phyloP scores from a whole-genome alignment of 2,888 invertebrate species.

The Agonopterix alstromeriana region DNA sequence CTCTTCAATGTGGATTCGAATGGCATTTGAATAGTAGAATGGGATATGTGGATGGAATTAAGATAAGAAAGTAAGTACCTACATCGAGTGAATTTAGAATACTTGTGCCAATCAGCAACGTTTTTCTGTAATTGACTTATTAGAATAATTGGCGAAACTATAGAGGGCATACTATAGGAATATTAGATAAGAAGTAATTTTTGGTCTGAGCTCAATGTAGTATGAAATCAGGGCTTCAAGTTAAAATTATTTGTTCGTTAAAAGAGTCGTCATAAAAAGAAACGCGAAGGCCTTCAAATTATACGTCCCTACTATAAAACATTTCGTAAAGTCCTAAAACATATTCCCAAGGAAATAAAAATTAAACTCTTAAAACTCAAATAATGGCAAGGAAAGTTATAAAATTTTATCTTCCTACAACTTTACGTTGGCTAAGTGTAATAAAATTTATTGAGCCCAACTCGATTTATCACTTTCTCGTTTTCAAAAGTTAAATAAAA shows the following conservation, averaged over 20 bases:
- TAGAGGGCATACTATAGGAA: no score
- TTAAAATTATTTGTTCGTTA: no score
- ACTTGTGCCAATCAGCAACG: no score
- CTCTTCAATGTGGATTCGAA: slow-evolving; percentile 13
- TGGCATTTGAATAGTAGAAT: neutral
- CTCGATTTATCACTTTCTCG: slow-evolving; percentile 12
- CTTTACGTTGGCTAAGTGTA: slow-evolving; percentile 11
- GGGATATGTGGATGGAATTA: no score
- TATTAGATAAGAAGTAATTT: no score
- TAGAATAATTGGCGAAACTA: no score
- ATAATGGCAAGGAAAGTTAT: slow-evolving; percentile 12
- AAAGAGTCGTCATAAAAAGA: neutral
- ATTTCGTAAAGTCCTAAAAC: neutral
- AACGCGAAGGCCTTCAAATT: neutral
- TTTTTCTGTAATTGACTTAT: no score
- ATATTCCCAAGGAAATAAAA: slow-evolving; percentile 1
- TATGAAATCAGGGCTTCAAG: no score
- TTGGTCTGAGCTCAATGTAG: no score
- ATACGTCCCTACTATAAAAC: neutral
- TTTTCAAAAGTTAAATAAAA: slow-evolving; percentile 4
- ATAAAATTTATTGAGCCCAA: slow-evolving; percentile 15
- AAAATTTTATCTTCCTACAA: slow-evolving; percentile 16
- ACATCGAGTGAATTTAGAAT: no score
- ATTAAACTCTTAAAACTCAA: slow-evolving; percentile 9
- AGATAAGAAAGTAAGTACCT: no score